phyloP scores from a whole-genome alignment of 2,797 vertebrate species.

The Lepilemur septentrionalis region DNA sequence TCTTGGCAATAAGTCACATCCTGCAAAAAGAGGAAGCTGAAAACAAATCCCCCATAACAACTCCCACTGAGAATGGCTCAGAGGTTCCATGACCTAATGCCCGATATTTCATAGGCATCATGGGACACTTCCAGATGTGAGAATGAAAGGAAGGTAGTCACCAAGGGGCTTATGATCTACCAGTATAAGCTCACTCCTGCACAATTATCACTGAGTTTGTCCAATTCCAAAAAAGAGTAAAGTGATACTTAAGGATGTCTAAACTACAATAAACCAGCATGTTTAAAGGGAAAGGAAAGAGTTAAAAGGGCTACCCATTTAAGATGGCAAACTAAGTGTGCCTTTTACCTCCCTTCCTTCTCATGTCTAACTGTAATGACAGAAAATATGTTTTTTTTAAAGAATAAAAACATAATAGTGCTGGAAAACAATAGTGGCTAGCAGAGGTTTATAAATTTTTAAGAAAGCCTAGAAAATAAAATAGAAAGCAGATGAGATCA shows the following conservation, averaged over 20 bases:
- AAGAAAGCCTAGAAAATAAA: constrained; percentile 30
- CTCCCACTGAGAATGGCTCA: neutral
- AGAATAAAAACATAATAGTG: constrained; percentile 14
- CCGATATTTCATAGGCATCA: neutral
- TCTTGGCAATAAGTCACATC: constrained; percentile 3
- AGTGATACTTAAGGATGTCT: neutral
- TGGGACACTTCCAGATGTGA: neutral
- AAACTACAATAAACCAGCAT: neutral
- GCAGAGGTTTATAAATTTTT: neutral
- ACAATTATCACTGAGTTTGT: neutral
- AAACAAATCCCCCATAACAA: neutral
- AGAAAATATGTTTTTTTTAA: neutral
- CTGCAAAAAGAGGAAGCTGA: neutral
- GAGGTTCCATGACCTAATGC: neutral
- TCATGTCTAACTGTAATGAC: neutral
- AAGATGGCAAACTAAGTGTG: neutral
- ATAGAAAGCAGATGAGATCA: neutral
- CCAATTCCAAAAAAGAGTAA: neutral
- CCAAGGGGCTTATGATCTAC: neutral
- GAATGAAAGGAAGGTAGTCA: neutral
- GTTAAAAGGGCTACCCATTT: neutral
- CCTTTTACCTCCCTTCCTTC: neutral
- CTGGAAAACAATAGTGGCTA: neutral
- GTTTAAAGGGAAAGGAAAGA: neutral
- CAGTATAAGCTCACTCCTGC: neutral